A percentile compares a stretch with the other conserved stretches of the same genome.
Conservation (phyloP, 2,113 vertebrate species). For the Poeciliopsis turrubarensis region DNA sequence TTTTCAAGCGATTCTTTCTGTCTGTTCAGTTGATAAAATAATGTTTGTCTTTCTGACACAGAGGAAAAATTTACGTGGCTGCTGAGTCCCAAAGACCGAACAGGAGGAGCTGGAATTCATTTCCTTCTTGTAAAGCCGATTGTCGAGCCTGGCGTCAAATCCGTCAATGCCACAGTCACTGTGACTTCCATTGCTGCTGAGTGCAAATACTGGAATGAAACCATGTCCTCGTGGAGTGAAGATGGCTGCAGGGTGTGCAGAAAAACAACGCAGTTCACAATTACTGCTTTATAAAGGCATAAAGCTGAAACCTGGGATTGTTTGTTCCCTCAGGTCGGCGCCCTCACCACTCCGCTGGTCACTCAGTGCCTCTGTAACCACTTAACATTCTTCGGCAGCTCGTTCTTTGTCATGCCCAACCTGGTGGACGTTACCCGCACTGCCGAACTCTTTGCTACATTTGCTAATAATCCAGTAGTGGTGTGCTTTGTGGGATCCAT, state of each 20-base stretch:
- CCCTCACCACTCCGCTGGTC: conserved; percentile 78
- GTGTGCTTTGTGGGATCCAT: conserved; percentile 90
- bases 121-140: conserved; percentile 84
- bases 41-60: conserved; percentile 58
- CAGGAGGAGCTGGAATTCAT: conserved; percentile 82
- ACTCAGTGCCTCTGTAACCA: conserved; percentile 94
- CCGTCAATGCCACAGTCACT: conserved; percentile 75
- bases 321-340: conserved; percentile 84
- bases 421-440: conserved; percentile 85
- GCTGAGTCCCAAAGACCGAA: conserved; percentile 82
- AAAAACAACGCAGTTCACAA: background rate
- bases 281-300: background rate
- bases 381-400: conserved; percentile 93
- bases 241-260: conserved; percentile 87
- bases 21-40: background rate
- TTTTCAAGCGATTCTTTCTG: background rate
- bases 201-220: conserved; percentile 92
- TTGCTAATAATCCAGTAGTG: conserved; percentile 90
- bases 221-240: conserved; percentile 81
- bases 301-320: background rate
- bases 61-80: conserved; percentile 88
- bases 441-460: conserved; percentile 88
- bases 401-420: conserved; percentile 92
- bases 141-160: conserved; percentile 74
- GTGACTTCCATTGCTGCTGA: conserved; percentile 85